These are phyloP conservation scores for Phytoseiulus persimilis DNA, from an alignment of 2,888 invertebrate species.

Conservation along the genomic window DNA sequence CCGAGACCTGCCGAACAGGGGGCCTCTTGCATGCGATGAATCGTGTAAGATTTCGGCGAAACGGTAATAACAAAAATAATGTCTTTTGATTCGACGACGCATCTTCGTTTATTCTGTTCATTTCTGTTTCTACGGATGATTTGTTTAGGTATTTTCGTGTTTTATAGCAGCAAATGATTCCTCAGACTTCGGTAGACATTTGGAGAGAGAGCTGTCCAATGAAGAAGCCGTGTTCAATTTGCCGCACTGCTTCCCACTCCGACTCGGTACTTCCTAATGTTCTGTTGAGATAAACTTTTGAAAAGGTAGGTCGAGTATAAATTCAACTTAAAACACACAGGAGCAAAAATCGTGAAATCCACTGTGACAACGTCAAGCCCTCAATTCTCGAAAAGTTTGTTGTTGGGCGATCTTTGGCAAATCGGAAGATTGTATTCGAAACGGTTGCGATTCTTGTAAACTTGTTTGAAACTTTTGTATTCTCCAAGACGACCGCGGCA, in stretches of 20 bases:
- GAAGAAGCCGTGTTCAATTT: background rate
- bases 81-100: background rate
- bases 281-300: background rate
- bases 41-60: too few species aligned
- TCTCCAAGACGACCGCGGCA: background rate
- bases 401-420: conserved; percentile 30
- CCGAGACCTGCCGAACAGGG: too few species aligned
- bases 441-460: conserved; percentile 24
- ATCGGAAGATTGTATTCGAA: conserved; percentile 16
- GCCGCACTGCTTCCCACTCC: background rate
- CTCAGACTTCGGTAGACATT: conserved; percentile 21
- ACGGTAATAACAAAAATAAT: too few species aligned
- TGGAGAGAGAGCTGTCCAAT: background rate
- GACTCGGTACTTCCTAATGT: background rate
- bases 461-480: background rate
- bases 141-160: background rate
- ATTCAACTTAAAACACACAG: background rate
- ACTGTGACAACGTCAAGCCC: conserved; percentile 36
- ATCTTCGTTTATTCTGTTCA: background rate
- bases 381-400: conserved; percentile 33
- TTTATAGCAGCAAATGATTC: conserved; percentile 35
- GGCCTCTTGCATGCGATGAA: too few species aligned
- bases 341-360: conserved; percentile 38
- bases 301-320: background rate
- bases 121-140: background rate